Evolutionary conservation across 2,797 vertebrate species (phyloP).

Genomic region (Coilia nasus): DNA sequence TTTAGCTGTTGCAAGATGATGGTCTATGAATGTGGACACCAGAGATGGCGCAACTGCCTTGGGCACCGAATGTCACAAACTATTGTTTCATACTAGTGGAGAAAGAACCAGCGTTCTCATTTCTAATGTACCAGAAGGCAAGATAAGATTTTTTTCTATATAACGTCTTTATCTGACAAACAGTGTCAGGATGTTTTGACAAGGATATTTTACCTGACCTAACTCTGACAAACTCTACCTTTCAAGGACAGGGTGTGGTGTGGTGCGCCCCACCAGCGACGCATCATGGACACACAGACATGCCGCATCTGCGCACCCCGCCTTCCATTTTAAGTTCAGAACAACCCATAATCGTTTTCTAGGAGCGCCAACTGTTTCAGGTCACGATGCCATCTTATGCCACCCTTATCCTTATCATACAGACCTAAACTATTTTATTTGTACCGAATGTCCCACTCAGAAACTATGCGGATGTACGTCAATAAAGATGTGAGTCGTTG

Average conservation of each 20-base stretch:
- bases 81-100: background rate
- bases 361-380: background rate
- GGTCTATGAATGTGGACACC: background rate
- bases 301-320: background rate
- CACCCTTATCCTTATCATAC: background rate
- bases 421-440: background rate
- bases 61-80: background rate
- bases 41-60: conserved; percentile 18
- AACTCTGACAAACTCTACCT: background rate
- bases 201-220: background rate
- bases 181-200: background rate
- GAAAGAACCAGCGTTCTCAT: background rate
- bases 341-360: background rate
- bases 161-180: background rate
- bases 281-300: background rate
- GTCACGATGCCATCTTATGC: background rate
- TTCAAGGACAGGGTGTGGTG: conserved; percentile 13
- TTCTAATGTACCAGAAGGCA: background rate
- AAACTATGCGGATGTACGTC: background rate
- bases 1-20: background rate
- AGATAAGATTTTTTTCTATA: background rate
- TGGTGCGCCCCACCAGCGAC: background rate
- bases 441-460: background rate
- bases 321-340: background rate
- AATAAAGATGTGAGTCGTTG: too few relatives aligned